Evolutionary conservation across 2,113 vertebrate species (phyloP).

Genomic region (Aphyosemion australe): DNA sequence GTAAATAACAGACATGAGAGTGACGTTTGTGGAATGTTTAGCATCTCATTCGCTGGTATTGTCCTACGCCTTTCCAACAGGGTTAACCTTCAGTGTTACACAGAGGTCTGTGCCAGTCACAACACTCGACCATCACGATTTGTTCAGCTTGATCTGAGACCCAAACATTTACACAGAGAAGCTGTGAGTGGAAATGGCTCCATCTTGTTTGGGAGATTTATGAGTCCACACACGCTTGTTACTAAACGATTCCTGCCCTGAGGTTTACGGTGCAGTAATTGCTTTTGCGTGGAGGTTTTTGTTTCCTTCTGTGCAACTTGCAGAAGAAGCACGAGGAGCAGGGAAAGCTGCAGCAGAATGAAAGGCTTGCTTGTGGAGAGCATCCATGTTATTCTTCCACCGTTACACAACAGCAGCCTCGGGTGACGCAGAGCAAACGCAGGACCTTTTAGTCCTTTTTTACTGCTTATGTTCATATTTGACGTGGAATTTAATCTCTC

Average conservation of each 20-base stretch:
- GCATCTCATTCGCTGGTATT: neutral
- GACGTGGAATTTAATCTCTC: neutral
- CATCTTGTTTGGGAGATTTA: neutral
- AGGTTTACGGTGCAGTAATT: constrained; percentile 12
- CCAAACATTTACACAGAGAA: neutral
- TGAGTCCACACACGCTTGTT: neutral
- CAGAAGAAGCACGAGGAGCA: too few species aligned
- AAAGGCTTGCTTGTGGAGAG: constrained; percentile 30
- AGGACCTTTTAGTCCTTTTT: constrained; percentile 7
- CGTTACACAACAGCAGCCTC: constrained; percentile 45
- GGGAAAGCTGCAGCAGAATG: constrained; percentile 1
- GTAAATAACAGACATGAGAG: constrained; percentile 11
- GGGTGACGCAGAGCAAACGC: constrained; percentile 30
- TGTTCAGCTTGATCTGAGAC: neutral
- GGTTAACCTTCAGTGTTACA: neutral
- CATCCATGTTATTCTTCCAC: constrained; percentile 41
- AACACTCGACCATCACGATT: neutral
- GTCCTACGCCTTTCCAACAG: too few species aligned
- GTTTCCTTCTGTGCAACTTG: constrained; percentile 5
- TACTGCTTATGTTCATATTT: neutral
- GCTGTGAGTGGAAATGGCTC: neutral
- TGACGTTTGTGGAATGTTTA: neutral
- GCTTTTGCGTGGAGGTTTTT: constrained; percentile 1
- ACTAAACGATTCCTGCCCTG: neutral
- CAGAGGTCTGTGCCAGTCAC: neutral